Evolutionary conservation across 2,113 vertebrate species (phyloP).

Genomic region (Zosterops japonicus): DNA sequence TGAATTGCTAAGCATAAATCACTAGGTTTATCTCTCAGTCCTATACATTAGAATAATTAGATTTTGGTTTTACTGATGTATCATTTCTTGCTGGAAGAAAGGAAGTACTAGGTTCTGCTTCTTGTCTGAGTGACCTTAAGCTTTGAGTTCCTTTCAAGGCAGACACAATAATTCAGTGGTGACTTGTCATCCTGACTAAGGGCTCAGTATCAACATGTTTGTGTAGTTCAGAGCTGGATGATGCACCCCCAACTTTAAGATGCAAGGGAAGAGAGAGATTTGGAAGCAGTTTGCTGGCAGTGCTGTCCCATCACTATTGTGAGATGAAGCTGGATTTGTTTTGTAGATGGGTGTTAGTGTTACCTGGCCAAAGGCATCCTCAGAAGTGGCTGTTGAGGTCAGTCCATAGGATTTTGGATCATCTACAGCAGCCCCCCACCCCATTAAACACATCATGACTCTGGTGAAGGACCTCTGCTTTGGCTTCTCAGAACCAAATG

Average conservation of each 20-base stretch:
- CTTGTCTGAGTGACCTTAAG: not conserved
- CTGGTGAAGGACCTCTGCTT: not conserved
- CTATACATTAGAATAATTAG: not conserved
- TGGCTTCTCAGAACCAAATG: not conserved
- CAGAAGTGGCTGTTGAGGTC: not conserved
- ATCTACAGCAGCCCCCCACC: not conserved
- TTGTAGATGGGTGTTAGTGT: not conserved
- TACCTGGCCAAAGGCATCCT: not conserved
- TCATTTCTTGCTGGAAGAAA: not conserved
- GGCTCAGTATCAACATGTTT: not conserved
- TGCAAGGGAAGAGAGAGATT: not conserved
- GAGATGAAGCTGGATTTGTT: not conserved
- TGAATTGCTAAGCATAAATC: not conserved
- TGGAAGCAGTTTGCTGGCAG: not conserved
- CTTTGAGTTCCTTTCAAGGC: not conserved
- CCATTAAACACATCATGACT: not conserved
- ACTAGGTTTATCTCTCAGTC: not conserved
- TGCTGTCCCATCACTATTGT: not conserved
- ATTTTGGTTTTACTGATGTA: not conserved
- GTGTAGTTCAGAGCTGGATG: not conserved
- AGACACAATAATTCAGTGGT: not conserved
- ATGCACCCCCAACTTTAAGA: not conserved
- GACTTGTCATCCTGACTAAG: not conserved
- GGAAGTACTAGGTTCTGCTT: not conserved
- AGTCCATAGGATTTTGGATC: not conserved